Evolutionary conservation across 2,113 vertebrate genomes (phyloP).

Genomic region (Erythrolamprus reginae): DNA sequence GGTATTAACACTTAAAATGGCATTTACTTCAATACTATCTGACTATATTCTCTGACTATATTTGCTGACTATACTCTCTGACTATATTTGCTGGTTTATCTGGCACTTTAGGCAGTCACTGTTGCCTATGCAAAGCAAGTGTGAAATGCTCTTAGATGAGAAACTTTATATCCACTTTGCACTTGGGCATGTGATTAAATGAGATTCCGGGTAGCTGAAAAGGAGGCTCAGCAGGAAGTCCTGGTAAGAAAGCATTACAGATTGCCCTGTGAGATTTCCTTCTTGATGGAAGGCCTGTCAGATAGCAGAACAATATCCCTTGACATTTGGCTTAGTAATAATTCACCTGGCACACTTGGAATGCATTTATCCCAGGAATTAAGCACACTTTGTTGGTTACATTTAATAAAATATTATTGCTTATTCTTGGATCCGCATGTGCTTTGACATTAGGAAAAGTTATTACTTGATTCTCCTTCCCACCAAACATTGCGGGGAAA

Average conservation of each 20-base stretch:
- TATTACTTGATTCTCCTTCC: background rate
- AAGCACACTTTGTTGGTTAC: background rate
- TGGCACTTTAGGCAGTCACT: background rate
- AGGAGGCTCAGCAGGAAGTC: conserved; percentile 23
- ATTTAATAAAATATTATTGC: background rate
- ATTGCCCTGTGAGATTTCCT: conserved; percentile 12
- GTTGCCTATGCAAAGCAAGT: conserved; percentile 27
- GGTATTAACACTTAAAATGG: too few species aligned
- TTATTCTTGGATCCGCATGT: background rate
- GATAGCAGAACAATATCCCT: background rate
- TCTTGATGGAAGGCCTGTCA: conserved; percentile 31
- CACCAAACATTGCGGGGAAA: background rate
- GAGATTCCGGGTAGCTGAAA: conserved; percentile 14
- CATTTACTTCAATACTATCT: too few species aligned
- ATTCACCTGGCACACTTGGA: conserved; percentile 22
- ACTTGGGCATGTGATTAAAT: conserved; percentile 25
- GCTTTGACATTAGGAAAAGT: background rate
- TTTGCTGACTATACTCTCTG: too few species aligned
- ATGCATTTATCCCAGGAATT: conserved; percentile 28
- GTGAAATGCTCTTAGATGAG: conserved; percentile 32
- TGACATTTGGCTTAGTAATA: conserved; percentile 28
- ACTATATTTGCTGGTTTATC: background rate
- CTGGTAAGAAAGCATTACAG: background rate
- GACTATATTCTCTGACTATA: too few species aligned
- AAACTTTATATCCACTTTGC: conserved; percentile 38